Evolutionary conservation across 1,140 invertebrate genomes (phyloP), one percentile per base, ranked within the genome.

Genomic region (Helicoverpa armigera): DNA sequence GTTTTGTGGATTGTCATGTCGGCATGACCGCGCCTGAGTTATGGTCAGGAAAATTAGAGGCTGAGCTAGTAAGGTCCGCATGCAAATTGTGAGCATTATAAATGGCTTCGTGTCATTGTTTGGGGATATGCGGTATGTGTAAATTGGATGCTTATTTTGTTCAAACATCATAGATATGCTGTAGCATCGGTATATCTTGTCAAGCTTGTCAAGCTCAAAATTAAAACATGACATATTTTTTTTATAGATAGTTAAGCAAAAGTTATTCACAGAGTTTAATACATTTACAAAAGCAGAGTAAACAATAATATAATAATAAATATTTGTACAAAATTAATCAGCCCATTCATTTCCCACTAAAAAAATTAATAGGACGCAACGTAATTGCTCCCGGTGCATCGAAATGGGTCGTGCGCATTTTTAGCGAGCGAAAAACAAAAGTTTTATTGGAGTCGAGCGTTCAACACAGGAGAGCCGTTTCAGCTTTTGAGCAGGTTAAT

Each of bases 401-500:
- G 78, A 84, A 86, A 81, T 72, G 70, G 78, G 78, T 82, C 73
- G 79, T 56, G 77, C 83, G 79, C 86, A 84, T 80, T 87, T 76
- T 77, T 75, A 83, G 83, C 76, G 50, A 18, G 76, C 56, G 48
- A 79, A 83, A 82, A 85, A 87, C 81, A 87, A 85, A 83, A 82
- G 79, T 85, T 87, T 87, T 85, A 84, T 82, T 81, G 60, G 79
- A 84, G 53, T 72, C 67, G 43, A 18, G 31, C 58, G 43, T 61
- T 65, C 58, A 67, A 51, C 48, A 61, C 82, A 31, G 53, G 60
- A 60, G 73, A 83, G 63, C 70, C 73, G 82, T 87, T 87, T 83
- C 82, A 82, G 82, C 82, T 85, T 87, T 87, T 85, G 81, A 84
- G 80, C 82, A 80, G 80, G 83, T 87, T 84, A 85, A 84, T 85